Evolutionary conservation across 1,140 invertebrate genomes (phyloP).

Genomic region (Drosophila lacertosa): DNA sequence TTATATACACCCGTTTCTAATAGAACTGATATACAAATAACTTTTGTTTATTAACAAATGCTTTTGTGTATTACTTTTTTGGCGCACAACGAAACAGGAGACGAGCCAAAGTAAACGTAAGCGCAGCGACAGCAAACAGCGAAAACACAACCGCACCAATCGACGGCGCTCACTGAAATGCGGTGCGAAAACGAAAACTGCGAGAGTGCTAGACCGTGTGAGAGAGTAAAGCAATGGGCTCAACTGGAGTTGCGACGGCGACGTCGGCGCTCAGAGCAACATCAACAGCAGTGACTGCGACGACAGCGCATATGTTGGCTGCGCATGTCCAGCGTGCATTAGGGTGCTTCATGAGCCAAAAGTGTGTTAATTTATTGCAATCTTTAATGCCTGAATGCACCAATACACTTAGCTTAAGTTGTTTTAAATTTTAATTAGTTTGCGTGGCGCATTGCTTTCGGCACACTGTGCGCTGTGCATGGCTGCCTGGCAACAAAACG

Average conservation of each 20-base stretch:
- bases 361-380: neutral
- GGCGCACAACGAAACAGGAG: conserved; percentile 30
- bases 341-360: conserved; percentile 20
- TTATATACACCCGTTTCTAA: conserved; percentile 17
- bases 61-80: conserved; percentile 14
- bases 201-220: conserved; percentile 2
- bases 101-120: conserved; percentile 30
- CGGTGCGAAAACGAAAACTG: conserved; percentile 26
- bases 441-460: neutral
- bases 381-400: neutral
- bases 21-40: conserved; percentile 14
- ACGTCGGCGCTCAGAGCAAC: conserved; percentile 4
- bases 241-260: conserved; percentile 27
- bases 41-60: conserved; percentile 44
- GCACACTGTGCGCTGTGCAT: conserved; percentile 36
- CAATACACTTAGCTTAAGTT: neutral
- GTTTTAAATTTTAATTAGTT: neutral
- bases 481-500: conserved; percentile 54
- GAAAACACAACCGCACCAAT: conserved; percentile 47
- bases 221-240: conserved; percentile 14
- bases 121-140: conserved; percentile 24
- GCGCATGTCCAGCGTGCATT: conserved; percentile 52
- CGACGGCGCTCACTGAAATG: conserved; percentile 41
- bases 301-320: conserved; percentile 28
- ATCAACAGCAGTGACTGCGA: neutral